Evolutionary conservation across 2,888 invertebrate genomes (phyloP), one percentile per base, ranked within the genome.

Genomic region (Synanthedon vespiformis): DNA sequence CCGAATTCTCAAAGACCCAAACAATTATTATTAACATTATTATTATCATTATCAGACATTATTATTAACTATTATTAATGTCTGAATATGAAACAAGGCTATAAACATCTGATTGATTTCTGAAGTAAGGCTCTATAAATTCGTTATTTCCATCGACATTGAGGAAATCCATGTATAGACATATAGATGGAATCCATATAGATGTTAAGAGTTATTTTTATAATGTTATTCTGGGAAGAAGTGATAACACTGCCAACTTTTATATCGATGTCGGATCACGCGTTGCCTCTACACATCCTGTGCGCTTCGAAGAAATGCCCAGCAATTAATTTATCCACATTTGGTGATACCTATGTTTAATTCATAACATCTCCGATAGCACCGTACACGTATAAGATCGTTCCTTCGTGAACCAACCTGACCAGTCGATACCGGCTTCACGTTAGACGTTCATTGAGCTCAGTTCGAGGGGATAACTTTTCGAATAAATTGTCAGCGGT

Each of bases 251-350:
- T 44, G 44, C n/a, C n/a, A 41, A 44, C n/a, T 16, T 16, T 48
- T 48, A 12, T 48, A 48, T 48, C 16, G 12, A 16, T 22, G 11
- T 48, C 22, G 50, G 18, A n/a, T 27, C 27, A n/a, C 50, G 27
- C 40, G 34, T 34, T 3, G 40, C 50, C 40, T 27, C 1, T 49
- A n/a, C 49, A 18, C 41, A 52, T 49, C 48, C 50, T 44, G 54
- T 56, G 52, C 58, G 62, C 64, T 76, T 69, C 74, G 60, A 63
- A 69, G 77, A 77, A 76, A 67, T 67, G 63, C 60, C 55, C 65
- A 64, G 63, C 76, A 77, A 80, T 77, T 77, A 80, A 74, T 75
- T 67, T 69, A 66, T 70, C 78, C 77, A 69, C 66, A 72, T 78
- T 78, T 68, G 74, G 77, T 63, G 61, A 58, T 61, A 6, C 34